Conservation (phyloP, 2,797 vertebrate genomes). For the Hylomyscus alleni region DNA sequence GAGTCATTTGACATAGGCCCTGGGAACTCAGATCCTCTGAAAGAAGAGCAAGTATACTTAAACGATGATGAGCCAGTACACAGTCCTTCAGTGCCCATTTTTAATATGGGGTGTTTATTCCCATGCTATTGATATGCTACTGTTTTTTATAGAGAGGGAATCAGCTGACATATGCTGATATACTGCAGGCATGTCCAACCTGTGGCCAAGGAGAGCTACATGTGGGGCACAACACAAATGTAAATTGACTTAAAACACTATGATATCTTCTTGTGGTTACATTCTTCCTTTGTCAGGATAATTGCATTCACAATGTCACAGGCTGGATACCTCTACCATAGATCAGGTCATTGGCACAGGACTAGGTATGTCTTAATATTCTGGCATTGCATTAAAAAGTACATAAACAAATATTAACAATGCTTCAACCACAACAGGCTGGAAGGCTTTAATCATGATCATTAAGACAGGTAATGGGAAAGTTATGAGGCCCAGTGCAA, state of each 20-base stretch:
- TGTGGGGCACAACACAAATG: background rate
- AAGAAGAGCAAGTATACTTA: background rate
- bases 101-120: background rate
- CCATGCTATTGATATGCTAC: background rate
- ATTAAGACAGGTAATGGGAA: background rate
- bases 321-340: background rate
- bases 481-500: background rate
- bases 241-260: background rate
- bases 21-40: background rate
- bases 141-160: background rate
- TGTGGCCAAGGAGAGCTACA: background rate
- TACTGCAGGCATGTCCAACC: background rate
- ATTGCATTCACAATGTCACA: background rate
- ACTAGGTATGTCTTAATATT: background rate
- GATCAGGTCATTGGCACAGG: background rate
- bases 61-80: too few relatives aligned
- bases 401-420: background rate
- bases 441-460: constrained; percentile 46
- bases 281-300: background rate
- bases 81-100: background rate
- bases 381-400: background rate
- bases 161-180: background rate
- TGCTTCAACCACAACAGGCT: background rate
- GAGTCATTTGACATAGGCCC: too few relatives aligned
- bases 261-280: background rate